Conservation (phyloP, 2,113 vertebrate genomes). For the Spilogale gracilis region DNA sequence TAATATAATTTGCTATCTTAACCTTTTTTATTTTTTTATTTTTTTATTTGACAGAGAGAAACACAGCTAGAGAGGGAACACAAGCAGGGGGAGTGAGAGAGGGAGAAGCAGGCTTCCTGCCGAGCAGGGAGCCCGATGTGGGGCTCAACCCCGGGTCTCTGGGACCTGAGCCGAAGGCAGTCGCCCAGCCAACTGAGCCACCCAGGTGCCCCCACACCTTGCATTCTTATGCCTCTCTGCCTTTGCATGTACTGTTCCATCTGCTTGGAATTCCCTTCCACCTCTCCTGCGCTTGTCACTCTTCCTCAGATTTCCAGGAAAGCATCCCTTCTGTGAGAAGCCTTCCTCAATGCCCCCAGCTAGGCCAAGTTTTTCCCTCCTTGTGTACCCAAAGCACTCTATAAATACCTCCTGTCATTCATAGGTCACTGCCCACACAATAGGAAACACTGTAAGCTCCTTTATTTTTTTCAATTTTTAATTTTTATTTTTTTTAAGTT, state of each 20-base stretch:
- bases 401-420: not conserved
- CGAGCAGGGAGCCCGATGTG: too few species aligned
- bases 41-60: too few species aligned
- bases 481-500: not conserved
- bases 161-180: too few species aligned
- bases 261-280: not conserved
- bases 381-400: not conserved
- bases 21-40: too few species aligned
- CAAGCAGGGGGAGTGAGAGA: too few species aligned
- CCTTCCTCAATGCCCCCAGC: not conserved
- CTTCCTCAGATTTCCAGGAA: not conserved
- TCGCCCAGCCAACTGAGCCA: too few species aligned
- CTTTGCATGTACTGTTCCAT: not conserved
- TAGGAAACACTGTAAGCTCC: not conserved
- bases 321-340: not conserved
- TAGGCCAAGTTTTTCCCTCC: not conserved
- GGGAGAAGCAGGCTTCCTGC: too few species aligned
- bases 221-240: not conserved
- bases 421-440: not conserved
- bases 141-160: too few species aligned
- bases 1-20: too few species aligned
- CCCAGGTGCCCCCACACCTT: not conserved
- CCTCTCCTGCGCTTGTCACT: not conserved
- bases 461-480: not conserved
- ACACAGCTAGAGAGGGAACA: too few species aligned